Conservation (phyloP, 2,797 vertebrate species). For the Falco concolor region DNA sequence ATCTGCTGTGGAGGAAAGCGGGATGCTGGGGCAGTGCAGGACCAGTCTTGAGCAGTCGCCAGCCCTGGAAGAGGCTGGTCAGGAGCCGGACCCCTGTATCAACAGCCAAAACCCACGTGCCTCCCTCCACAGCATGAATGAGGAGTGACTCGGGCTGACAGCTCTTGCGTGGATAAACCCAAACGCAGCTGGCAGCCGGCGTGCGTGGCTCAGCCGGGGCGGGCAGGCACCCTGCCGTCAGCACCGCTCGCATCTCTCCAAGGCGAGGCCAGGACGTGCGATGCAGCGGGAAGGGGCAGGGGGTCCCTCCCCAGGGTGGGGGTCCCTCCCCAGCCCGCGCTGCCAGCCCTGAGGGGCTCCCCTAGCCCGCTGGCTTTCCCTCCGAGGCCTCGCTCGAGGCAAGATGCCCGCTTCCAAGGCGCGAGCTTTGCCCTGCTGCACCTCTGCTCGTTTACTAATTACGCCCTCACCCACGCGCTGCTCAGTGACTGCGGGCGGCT, state of each 20-base stretch:
- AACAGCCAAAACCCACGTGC: background rate
- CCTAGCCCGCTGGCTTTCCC: background rate
- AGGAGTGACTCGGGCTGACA: background rate
- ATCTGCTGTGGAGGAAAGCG: background rate
- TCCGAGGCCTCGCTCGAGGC: background rate
- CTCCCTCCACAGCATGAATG: background rate
- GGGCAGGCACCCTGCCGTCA: background rate
- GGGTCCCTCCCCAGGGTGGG: background rate
- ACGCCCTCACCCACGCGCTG: background rate
- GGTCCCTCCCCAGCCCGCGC: background rate
- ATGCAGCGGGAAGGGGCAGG: background rate
- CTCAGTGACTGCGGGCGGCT: background rate
- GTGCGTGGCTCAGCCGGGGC: rapidly evolving
- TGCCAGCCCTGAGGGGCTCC: background rate
- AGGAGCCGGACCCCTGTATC: background rate
- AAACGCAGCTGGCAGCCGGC: background rate
- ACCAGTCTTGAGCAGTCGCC: background rate
- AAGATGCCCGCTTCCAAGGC: background rate
- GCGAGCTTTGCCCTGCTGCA: background rate
- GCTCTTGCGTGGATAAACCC: background rate
- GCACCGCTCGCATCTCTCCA: background rate
- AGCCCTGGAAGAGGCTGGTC: background rate
- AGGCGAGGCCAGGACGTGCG: background rate
- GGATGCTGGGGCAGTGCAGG: background rate
- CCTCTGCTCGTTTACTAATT: background rate